phyloP scores from a whole-genome alignment of 2,888 invertebrate genomes.

The Tenthredo distinguenda region DNA sequence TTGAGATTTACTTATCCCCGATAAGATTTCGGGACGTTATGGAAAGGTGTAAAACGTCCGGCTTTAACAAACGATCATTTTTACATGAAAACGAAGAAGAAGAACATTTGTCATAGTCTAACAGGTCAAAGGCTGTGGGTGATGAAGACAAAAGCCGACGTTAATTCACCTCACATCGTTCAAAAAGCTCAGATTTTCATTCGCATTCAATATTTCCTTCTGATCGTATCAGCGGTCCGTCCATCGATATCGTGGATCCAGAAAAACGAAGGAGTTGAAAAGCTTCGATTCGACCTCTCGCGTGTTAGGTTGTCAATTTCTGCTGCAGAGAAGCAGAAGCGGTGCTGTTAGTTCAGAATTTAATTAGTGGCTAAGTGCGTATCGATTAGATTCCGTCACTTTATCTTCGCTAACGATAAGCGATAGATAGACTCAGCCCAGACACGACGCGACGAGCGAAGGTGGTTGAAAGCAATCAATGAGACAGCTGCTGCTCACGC shows the following conservation, averaged over 20 bases:
- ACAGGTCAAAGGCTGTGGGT: no score
- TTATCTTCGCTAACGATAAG: slow-evolving; percentile 39
- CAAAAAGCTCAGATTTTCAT: background rate
- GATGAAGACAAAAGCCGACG: background rate
- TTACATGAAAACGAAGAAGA: no score
- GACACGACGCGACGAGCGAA: background rate
- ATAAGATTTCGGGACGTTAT: background rate
- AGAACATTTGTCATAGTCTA: no score
- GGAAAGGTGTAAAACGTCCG: background rate
- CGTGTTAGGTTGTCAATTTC: background rate
- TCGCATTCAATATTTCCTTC: background rate
- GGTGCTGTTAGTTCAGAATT: background rate
- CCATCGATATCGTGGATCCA: no score
- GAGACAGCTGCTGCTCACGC: slow-evolving; percentile 46
- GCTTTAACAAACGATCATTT: background rate
- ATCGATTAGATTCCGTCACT: slow-evolving; percentile 40
- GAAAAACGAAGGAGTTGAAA: background rate
- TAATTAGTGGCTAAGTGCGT: slow-evolving; percentile 34
- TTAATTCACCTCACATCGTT: background rate
- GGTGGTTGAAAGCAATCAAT: slow-evolving; percentile 53
- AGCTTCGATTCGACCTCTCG: background rate
- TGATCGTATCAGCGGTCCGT: no score
- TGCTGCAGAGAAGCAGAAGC: background rate
- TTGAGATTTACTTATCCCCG: background rate
- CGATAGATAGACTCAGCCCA: slow-evolving; percentile 27